phyloP scores from a whole-genome alignment of 2,797 vertebrate genomes.

The Mergus octosetaceus region DNA sequence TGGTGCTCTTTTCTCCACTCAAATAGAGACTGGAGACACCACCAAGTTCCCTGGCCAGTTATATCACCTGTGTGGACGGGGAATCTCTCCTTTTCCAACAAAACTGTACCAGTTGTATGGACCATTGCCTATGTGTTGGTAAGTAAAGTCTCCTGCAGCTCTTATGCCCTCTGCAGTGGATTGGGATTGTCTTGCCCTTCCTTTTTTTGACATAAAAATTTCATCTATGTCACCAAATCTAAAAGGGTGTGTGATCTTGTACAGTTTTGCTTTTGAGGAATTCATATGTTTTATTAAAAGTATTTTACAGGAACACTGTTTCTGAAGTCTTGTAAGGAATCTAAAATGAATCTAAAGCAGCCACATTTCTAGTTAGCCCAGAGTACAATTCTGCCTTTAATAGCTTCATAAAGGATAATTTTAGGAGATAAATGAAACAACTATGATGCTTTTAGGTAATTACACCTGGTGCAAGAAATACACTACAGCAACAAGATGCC shows the following conservation, averaged over 20 bases:
- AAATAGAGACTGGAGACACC: neutral
- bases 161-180: neutral
- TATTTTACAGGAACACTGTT: neutral
- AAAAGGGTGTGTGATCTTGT: neutral
- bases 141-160: neutral
- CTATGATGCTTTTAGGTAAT: constrained; percentile 22
- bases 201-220: neutral
- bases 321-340: constrained; percentile 43
- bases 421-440: constrained; percentile 27
- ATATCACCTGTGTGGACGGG: neutral
- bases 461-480: constrained; percentile 12
- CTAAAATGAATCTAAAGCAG: constrained; percentile 26
- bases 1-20: neutral
- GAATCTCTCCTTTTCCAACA: neutral
- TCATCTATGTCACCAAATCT: neutral
- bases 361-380: neutral
- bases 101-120: neutral
- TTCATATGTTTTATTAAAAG: constrained; percentile 43
- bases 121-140: neutral
- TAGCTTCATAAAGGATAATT: constrained; percentile 35
- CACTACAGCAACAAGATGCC: neutral
- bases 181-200: neutral
- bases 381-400: constrained; percentile 24
- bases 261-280: constrained; percentile 51
- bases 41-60: neutral